Evolutionary conservation across 2,888 invertebrate genomes (phyloP).

Genomic region (Leptopilina syphax): DNA sequence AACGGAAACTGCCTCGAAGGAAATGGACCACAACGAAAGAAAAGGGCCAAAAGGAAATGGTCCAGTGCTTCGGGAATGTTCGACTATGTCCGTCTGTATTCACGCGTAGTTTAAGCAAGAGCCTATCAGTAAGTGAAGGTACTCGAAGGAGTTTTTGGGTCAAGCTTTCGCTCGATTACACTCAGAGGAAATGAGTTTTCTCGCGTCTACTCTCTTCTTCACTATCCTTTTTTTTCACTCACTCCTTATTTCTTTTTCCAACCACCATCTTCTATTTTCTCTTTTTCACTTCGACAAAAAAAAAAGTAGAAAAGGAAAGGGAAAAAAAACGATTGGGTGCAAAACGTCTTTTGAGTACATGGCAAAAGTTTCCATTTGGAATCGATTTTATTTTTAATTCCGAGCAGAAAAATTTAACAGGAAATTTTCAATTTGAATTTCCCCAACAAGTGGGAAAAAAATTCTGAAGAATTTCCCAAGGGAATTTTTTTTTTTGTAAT

Average conservation of each 20-base stretch:
- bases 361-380: not conserved
- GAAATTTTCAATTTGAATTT: no score
- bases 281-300: slow-evolving; percentile 14
- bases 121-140: slow-evolving; percentile 27
- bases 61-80: not conserved
- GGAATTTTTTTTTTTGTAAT: no score
- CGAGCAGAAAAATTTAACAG: no score
- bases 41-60: slow-evolving; percentile 30
- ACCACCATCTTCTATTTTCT: not conserved
- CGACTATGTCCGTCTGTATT: slow-evolving; percentile 17
- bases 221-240: not conserved
- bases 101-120: slow-evolving; percentile 42
- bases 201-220: slow-evolving; percentile 52
- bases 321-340: slow-evolving; percentile 41
- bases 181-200: slow-evolving; percentile 69
- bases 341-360: slow-evolving; percentile 2
- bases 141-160: slow-evolving; percentile 62
- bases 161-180: slow-evolving; percentile 65
- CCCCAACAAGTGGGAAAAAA: no score
- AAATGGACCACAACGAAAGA: slow-evolving; percentile 52
- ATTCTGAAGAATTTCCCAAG: no score
- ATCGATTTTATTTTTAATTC: not conserved
- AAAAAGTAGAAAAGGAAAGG: no score
- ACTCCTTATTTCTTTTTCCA: not conserved
- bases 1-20: slow-evolving; percentile 53